phyloP scores from a whole-genome alignment of 2,113 vertebrate genomes.

The Heterotilapia buettikoferi region DNA sequence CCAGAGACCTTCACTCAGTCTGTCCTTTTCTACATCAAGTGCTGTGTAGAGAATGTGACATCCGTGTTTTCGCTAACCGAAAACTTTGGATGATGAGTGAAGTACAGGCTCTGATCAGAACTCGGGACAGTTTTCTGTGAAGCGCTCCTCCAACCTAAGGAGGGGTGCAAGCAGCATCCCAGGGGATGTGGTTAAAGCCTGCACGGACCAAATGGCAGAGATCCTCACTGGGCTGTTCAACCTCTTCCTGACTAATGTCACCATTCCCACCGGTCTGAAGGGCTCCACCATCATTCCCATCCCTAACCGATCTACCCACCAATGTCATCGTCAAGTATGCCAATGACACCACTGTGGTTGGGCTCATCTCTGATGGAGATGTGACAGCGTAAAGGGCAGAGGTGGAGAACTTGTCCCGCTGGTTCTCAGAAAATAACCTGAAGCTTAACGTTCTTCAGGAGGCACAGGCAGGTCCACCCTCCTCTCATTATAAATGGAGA shows the following conservation, averaged over 20 bases:
- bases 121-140: background rate
- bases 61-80: accelerated
- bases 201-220: background rate
- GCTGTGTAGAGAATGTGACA: background rate
- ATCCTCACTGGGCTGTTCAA: background rate
- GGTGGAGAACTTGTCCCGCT: background rate
- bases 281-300: background rate
- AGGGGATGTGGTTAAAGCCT: background rate
- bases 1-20: background rate
- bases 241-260: background rate
- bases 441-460: background rate
- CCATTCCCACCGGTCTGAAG: background rate
- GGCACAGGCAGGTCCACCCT: background rate
- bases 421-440: background rate
- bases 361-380: background rate
- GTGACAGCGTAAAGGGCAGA: background rate
- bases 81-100: background rate
- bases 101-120: background rate
- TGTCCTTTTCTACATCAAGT: background rate
- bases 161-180: background rate
- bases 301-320: background rate
- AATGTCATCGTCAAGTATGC: background rate
- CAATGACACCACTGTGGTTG: background rate
- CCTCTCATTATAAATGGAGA: background rate
- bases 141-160: background rate